Evolutionary conservation across 1,140 invertebrate genomes (phyloP), one percentile per base, ranked within the genome.

Genomic region (Cyclina sinensis): DNA sequence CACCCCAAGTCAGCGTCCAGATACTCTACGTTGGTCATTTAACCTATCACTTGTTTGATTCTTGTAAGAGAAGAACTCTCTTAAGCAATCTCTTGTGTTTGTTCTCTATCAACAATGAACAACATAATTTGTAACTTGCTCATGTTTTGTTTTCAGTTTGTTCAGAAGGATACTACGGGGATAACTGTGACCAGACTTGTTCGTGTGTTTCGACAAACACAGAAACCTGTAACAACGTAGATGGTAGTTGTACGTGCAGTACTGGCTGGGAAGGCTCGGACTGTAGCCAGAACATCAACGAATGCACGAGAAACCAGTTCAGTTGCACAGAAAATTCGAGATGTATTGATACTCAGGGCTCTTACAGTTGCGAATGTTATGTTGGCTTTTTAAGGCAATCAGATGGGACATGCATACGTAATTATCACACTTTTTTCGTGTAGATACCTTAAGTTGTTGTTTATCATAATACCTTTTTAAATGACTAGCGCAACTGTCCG

Each of bases 281-380:
- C 3, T 89, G 86, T 46, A 43, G n/a, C 4, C 11, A n/a, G 24
- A 81, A 92, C 62, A 80, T 90, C 11, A 46, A 92, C 68, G 91
- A 92, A 24, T 92, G 91, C 84, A 57, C 68, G 57, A 30, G 9
- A 4, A 12, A 30, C 27, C 39, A 43, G 16, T 11, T 46, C 18
- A 54, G 43, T 0, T 90, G 89, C 65, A 62, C 91, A 4, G 48
- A 30, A 9, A 73, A 85, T 43, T 88, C 90, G 3, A 4, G 5
- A 7, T 92, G 92, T 80, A 46, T 79, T 16, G 89, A 92, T 43
- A 87, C 54, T 48, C 18, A 65, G 12, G 92, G 92, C 3, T 84
- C 90, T 0, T 91, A 82, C 74, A 46, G 18, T 0, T 92, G 92
- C 87, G 14, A 62, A 35, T 92, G 92, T 88, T n/a, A n/a, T n/a